Percentiles rank a stretch among this genome's conserved stretches.
phyloP scores from a whole-genome alignment of 2,888 invertebrate species.

The Agrotis exclamationis region DNA sequence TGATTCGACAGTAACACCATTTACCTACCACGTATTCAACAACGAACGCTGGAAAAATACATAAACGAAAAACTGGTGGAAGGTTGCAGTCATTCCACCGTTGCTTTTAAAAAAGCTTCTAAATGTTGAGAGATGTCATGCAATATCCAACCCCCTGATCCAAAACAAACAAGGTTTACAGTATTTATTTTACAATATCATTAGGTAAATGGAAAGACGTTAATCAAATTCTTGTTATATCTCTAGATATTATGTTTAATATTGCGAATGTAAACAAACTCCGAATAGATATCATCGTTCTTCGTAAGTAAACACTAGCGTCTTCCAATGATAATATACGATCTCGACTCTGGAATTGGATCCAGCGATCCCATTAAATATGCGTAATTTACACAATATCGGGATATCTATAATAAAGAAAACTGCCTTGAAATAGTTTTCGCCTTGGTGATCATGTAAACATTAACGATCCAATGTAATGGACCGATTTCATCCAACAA shows the following conservation, averaged over 20 bases:
- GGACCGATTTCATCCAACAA: conserved; percentile 41
- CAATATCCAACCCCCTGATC: background rate
- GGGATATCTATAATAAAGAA: conserved; percentile 59
- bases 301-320: conserved; percentile 40
- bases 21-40: background rate
- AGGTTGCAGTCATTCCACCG: too few species aligned
- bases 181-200: background rate
- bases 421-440: conserved; percentile 60
- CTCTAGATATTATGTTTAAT: conserved; percentile 2
- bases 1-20: conserved; percentile 12
- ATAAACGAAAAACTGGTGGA: too few species aligned
- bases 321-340: conserved; percentile 40
- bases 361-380: conserved; percentile 32
- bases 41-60: background rate
- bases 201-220: too few species aligned
- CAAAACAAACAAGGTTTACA: background rate
- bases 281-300: conserved; percentile 25
- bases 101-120: too few species aligned
- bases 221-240: conserved; percentile 15
- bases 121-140: background rate
- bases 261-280: conserved; percentile 36
- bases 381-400: conserved; percentile 38
- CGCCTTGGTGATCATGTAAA: conserved; percentile 60
- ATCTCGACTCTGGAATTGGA: conserved; percentile 33
- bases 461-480: conserved; percentile 47